Percentiles rank a stretch among this genome's conserved stretches.
These are phyloP conservation scores for Opisthograptis luteolata DNA, from an alignment of 2,888 invertebrate genomes.

Conservation along the genomic window DNA sequence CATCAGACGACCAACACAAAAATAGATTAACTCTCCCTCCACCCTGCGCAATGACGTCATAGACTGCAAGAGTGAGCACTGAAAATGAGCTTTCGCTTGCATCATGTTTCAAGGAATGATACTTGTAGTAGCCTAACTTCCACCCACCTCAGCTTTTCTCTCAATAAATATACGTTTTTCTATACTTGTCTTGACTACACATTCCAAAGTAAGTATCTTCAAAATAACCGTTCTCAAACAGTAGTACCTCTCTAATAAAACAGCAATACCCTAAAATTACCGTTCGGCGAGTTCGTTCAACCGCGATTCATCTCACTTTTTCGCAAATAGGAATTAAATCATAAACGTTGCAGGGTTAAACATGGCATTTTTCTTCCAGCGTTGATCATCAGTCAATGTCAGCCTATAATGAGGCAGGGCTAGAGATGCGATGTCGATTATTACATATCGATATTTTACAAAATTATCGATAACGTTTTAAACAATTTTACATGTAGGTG, in stretches of 20 bases:
- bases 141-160: no score
- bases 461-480: conserved; percentile 2
- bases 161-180: not conserved
- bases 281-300: conserved; percentile 39
- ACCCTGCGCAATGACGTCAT: no score
- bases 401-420: conserved; percentile 72
- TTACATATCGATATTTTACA: not conserved
- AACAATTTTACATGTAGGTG: no score
- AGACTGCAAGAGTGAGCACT: no score
- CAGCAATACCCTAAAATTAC: conserved; percentile 36
- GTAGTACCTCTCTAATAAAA: conserved; percentile 41
- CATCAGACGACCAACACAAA: no score
- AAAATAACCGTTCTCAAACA: conserved; percentile 28
- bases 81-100: no score
- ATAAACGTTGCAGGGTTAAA: conserved; percentile 66
- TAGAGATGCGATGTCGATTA: conserved; percentile 46
- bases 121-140: no score
- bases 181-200: not conserved
- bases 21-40: no score
- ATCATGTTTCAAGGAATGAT: no score
- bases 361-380: conserved; percentile 67
- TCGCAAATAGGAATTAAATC: conserved; percentile 68
- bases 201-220: not conserved
- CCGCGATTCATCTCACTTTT: conserved; percentile 49
- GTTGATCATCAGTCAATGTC: conserved; percentile 76